These are phyloP conservation scores for Gymnothorax javanicus DNA, from an alignment of 2,797 vertebrate species.

Conservation along the genomic window DNA sequence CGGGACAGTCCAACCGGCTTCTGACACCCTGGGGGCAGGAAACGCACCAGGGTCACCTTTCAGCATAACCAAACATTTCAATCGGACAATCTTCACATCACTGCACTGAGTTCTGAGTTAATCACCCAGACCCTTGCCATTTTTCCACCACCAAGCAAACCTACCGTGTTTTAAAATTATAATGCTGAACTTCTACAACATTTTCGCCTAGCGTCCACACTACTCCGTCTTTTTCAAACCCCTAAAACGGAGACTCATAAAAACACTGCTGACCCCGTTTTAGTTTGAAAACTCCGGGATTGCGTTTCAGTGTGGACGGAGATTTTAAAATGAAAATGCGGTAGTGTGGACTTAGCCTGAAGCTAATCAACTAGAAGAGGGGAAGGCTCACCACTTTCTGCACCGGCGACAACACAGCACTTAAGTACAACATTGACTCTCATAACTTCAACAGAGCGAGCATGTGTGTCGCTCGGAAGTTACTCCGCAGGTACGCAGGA, in stretches of 20 bases:
- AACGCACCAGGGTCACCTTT: background rate
- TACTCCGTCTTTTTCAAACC: no score
- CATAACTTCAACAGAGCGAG: slow-evolving; percentile 42
- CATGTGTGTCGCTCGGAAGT: slow-evolving; percentile 43
- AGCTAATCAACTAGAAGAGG: slow-evolving; percentile 41
- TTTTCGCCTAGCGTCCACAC: no score
- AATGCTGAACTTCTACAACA: no score
- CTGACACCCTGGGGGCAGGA: slow-evolving; percentile 81
- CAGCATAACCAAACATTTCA: no score
- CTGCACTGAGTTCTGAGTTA: background rate
- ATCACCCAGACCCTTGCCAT: background rate
- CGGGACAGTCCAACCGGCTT: slow-evolving; percentile 85
- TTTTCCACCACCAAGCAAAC: no score
- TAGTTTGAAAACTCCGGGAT: no score
- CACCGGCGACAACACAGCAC: slow-evolving; percentile 63
- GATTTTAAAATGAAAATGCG: no score
- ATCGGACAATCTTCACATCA: no score
- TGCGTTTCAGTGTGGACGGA: no score
- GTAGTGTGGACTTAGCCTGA: background rate
- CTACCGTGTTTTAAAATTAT: no score
- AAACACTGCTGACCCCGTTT: no score
- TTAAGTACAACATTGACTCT: slow-evolving; percentile 43
- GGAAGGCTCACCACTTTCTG: slow-evolving; percentile 7
- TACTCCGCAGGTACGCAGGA: slow-evolving; percentile 24
- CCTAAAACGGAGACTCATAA: no score